phyloP scores from a whole-genome alignment of 1,140 invertebrate species.

The Bombyx mori region DNA sequence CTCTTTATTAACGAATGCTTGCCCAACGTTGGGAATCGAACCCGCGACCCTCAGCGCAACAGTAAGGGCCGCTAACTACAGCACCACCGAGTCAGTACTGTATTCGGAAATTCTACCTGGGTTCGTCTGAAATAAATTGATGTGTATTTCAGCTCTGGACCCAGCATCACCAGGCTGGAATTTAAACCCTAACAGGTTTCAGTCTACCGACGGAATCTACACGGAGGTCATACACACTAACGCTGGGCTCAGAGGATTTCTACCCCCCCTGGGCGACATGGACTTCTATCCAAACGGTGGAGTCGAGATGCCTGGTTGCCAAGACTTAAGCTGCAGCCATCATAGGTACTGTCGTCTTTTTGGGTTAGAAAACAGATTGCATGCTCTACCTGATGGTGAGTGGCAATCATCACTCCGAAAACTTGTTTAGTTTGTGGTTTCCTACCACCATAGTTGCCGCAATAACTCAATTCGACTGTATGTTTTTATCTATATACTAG shows the following conservation, averaged over 20 bases:
- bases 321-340: constrained; percentile 16
- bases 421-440: no score
- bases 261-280: constrained; percentile 46
- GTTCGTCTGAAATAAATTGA: not conserved
- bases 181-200: constrained; percentile 53
- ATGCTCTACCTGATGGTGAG: not conserved
- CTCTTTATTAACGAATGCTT: no score
- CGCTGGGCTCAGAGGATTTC: constrained; percentile 35
- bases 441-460: no score
- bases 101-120: not conserved
- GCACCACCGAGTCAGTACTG: no score
- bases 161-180: constrained; percentile 59
- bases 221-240: constrained; percentile 71
- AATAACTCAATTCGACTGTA: no score
- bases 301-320: constrained; percentile 38
- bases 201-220: constrained; percentile 56
- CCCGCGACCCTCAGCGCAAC: no score
- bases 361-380: not conserved
- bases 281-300: constrained; percentile 76
- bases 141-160: constrained; percentile 51
- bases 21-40: no score
- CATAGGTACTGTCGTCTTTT: constrained; percentile 3
- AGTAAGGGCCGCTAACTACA: no score
- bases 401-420: not conserved
- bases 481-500: no score